Evolutionary conservation across 1,140 invertebrate species (phyloP), one percentile per base, ranked within the genome.

Genomic region (Drosophila prosaltans): DNA sequence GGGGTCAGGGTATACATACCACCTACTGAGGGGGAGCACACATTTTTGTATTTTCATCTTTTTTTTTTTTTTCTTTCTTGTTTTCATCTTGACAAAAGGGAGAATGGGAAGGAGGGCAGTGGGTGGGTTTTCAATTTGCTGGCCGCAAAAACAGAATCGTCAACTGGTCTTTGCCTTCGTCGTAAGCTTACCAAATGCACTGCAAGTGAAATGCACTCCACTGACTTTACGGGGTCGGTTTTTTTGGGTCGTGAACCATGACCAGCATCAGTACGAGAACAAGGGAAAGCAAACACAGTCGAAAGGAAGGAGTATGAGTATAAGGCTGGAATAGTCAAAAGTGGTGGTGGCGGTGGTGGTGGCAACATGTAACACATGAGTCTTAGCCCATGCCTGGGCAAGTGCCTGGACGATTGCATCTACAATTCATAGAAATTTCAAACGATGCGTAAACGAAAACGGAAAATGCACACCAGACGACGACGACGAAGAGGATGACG

Each of bases 361-460:
- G 79, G 79, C 83, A 16, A 70, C 73, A 76, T 77, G 74, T 77
- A 77, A 77, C 75, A 78, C 75, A 78, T 78, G 75, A 78, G 75
- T 78, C 75, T 78, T 78, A 78, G 69, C 48, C 76, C 32, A 36
- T 58, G 69, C 21, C 45, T 58, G 69, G 60, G 66, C 68, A 76
- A 71, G 80, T 51, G 80, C 74, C 84, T 88, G 84, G 77, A 82
- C 85, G 89, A 91, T 91, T 91, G 83, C 89, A 91, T 91, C 89
- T 91, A 91, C 89, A 91, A 91, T 91, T 91, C 89, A 91, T 91
- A 91, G 89, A 91, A 91, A 91, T 91, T 91, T 81, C 84, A 89
- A 91, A 89, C 89, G 80, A 82, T 89, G 80, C 89, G 78, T 90
- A 89, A 91, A 91, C 83, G 88, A 89, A 91, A 91, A 90, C 78